Conservation (phyloP, 1,140 invertebrate genomes). For the Drosophila carrolli region DNA sequence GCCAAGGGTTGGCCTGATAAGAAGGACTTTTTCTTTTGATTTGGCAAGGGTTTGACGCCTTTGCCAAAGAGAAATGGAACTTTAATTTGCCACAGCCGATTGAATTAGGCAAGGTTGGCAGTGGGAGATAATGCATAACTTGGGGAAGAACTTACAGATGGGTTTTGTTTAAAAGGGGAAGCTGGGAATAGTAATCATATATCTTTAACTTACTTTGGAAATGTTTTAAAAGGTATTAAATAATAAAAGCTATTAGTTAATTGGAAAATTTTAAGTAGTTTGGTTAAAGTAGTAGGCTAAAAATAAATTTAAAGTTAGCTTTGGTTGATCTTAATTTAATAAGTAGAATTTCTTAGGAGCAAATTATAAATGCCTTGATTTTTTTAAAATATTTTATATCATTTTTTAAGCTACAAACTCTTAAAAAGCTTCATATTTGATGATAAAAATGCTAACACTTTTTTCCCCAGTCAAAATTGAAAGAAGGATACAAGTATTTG, state of each 20-base stretch:
- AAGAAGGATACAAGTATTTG: too few species aligned
- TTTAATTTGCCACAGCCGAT: slow-evolving; percentile 80
- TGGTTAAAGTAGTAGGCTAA: too few species aligned
- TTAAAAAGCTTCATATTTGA: too few species aligned
- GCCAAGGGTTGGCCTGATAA: slow-evolving; percentile 50
- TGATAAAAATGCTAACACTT: too few species aligned
- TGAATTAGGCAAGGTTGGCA: slow-evolving; percentile 69
- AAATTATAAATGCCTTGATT: too few species aligned
- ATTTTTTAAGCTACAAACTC: too few species aligned
- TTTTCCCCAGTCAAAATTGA: too few species aligned
- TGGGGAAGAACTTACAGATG: background rate
- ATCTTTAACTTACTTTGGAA: background rate
- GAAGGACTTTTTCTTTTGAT: slow-evolving; percentile 47
- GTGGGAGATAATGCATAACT: slow-evolving; percentile 10
- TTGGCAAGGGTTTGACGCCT: slow-evolving; percentile 65
- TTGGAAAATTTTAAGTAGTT: background rate
- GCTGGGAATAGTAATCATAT: background rate
- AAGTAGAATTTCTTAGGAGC: too few species aligned
- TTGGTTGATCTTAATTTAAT: too few species aligned
- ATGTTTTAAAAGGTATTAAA: background rate
- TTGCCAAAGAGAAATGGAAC: slow-evolving; percentile 63
- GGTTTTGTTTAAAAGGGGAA: background rate
- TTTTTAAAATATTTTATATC: too few species aligned
- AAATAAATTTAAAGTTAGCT: too few species aligned
- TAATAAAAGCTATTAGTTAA: background rate